Evolutionary conservation across 2,888 invertebrate genomes (phyloP).

Genomic region (Leucoptera coffeella): DNA sequence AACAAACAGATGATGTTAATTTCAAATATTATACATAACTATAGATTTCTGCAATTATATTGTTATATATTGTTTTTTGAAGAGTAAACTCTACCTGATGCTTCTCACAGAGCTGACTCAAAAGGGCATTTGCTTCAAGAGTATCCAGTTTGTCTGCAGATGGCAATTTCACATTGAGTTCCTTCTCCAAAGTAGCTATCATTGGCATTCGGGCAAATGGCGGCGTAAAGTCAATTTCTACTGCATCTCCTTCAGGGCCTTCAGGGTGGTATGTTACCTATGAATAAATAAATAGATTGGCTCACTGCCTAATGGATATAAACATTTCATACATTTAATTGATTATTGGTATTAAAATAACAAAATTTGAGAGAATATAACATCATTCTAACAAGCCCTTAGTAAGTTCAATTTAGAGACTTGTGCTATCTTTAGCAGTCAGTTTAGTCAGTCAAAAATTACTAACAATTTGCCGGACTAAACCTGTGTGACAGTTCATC

Average conservation of each 20-base stretch:
- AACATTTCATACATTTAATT: too few species aligned
- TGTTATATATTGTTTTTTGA: not conserved
- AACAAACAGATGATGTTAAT: too few species aligned
- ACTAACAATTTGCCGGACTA: too few species aligned
- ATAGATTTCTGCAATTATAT: not conserved
- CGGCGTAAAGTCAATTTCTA: slow-evolving; percentile 94
- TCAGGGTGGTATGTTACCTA: slow-evolving; percentile 83
- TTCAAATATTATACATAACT: too few species aligned
- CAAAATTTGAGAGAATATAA: too few species aligned
- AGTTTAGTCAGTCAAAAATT: too few species aligned
- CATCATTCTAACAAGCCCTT: too few species aligned
- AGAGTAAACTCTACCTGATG: slow-evolving; percentile 41
- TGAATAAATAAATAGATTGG: not conserved
- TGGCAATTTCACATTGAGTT: slow-evolving; percentile 70
- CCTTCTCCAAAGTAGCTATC: slow-evolving; percentile 84
- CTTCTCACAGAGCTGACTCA: slow-evolving; percentile 76
- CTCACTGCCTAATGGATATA: not conserved
- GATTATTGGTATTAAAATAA: too few species aligned
- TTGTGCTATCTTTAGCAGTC: too few species aligned
- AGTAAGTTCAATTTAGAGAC: too few species aligned
- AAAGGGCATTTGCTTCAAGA: slow-evolving; percentile 64
- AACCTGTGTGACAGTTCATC: too few species aligned
- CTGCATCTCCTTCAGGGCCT: slow-evolving; percentile 72
- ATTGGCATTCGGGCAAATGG: slow-evolving; percentile 91
- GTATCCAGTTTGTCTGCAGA: slow-evolving; percentile 60